phyloP scores from a whole-genome alignment of 2,113 vertebrate species.

The Oncorhynchus mykiss region DNA sequence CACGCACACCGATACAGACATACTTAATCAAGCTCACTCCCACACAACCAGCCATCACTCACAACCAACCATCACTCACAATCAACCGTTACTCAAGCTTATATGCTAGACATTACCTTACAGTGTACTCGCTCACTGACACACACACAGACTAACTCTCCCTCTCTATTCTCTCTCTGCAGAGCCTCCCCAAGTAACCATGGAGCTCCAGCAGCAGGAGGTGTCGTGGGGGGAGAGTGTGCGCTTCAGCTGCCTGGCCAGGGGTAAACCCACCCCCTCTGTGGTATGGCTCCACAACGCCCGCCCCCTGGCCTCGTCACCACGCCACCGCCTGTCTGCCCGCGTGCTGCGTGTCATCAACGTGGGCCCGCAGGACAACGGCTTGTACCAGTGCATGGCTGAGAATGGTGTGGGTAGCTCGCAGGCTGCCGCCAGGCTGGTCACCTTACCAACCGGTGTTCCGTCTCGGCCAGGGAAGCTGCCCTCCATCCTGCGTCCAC shows the following conservation, averaged over 20 bases:
- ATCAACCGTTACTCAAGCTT: no score
- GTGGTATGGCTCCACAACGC: constrained; percentile 92
- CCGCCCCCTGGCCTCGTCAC: constrained; percentile 74
- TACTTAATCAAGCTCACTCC: not conserved
- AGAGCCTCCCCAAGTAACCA: constrained; percentile 91
- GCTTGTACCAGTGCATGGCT: constrained; percentile 96
- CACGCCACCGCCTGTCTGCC: constrained; percentile 78
- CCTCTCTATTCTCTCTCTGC: constrained; percentile 9
- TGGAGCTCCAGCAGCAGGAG: constrained; percentile 88
- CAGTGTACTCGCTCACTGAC: no score
- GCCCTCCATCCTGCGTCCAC: constrained; percentile 64
- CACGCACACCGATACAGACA: not conserved
- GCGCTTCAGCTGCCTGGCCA: constrained; percentile 87
- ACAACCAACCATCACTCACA: no score
- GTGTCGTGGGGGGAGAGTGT: constrained; percentile 84
- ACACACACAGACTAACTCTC: not conserved
- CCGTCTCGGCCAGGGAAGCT: constrained; percentile 54
- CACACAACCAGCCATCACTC: no score
- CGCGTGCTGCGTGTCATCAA: constrained; percentile 76
- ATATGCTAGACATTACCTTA: no score
- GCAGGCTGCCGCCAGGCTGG: constrained; percentile 85
- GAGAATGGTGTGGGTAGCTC: constrained; percentile 93
- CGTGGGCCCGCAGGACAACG: constrained; percentile 87
- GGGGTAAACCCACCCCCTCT: constrained; percentile 85
- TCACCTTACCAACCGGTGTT: constrained; percentile 78